phyloP scores from a whole-genome alignment of 1,140 invertebrate species.

The Telenomus remus region DNA sequence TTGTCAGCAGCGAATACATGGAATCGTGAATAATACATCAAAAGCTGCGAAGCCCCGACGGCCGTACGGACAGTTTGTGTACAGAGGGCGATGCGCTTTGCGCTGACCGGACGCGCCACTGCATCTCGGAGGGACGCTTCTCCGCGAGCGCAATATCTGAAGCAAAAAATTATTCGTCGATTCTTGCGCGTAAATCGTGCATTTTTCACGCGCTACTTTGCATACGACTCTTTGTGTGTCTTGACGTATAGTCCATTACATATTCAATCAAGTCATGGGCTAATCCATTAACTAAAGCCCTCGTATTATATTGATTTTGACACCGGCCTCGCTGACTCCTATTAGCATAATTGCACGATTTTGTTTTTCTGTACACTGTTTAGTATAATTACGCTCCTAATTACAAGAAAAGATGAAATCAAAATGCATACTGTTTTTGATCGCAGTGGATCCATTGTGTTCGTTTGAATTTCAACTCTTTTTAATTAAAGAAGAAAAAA shows the following conservation, averaged over 20 bases:
- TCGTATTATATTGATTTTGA: constrained; percentile 50
- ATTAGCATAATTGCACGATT: constrained; percentile 41
- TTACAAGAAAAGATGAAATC: background rate
- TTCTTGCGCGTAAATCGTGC: constrained; percentile 10
- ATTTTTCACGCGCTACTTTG: constrained; percentile 38
- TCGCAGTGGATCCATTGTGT: too few species aligned
- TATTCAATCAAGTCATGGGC: constrained; percentile 44
- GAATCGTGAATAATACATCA: constrained; percentile 65
- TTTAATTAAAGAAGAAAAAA: too few species aligned
- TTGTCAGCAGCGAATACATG: constrained; percentile 53
- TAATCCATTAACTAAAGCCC: constrained; percentile 42
- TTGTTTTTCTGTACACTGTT: constrained; percentile 42
- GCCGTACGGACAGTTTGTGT: constrained; percentile 21
- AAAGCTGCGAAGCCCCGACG: constrained; percentile 53
- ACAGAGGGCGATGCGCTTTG: constrained; percentile 29
- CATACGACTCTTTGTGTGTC: constrained; percentile 30
- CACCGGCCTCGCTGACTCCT: constrained; percentile 1
- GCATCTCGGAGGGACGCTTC: constrained; percentile 40
- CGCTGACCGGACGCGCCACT: constrained; percentile 40
- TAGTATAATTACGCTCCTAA: constrained; percentile 23
- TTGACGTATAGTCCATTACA: constrained; percentile 30
- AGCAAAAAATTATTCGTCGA: constrained; percentile 32
- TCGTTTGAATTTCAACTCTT: too few species aligned
- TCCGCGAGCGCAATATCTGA: constrained; percentile 37
- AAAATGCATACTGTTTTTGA: too few species aligned